Evolutionary conservation across 1,140 invertebrate genomes (phyloP), one percentile per base, ranked within the genome.

Genomic region (Lepidostoma basale): DNA sequence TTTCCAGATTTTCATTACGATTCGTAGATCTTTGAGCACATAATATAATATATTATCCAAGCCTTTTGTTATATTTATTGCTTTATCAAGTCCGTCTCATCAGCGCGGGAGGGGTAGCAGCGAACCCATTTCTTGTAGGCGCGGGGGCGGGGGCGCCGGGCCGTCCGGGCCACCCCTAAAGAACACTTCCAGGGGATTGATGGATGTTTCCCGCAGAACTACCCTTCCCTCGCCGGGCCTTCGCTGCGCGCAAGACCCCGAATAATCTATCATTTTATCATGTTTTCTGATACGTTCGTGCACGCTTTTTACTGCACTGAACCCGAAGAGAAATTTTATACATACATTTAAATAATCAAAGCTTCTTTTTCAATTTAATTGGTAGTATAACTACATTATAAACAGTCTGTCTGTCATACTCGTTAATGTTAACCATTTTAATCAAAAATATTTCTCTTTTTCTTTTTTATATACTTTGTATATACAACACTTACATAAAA

Each of bases 151-250:
- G 44, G 62, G 62, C 12, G 45, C n/a, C n/a, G n/a, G n/a, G 62
- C 45, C 52, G 62, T 63, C 62, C 26, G 25, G 22, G 10, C 23
- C 20, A 30, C 62, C 62, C 60, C 44, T 40, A 40, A 52, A 33
- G 58, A 68, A 52, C 44, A 52, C 44, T 59, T 42, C 45, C 62
- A 40, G 52, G 40, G 62, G 62, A 66, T 70, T 70, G 68, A 70
- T 70, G 68, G 68, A 70, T 70, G 68, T 54, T 63, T 40, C 62
- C 68, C 40, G 62, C 56, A 70, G 60, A 42, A 44, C 23, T 36
- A 54, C 6, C 54, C 64, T 23, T 36, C 28, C 22, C n/a, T 5
- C 25, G 14, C 30, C 33, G 18, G 8, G 1, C 40, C 39, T 28
- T 45, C 22, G 6, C 6, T 30, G 20, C 16, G 10, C 36, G 23